Base-by-base conservation (phyloP, 2,113 vertebrate species). In the Muntiacus muntjak region DNA sequence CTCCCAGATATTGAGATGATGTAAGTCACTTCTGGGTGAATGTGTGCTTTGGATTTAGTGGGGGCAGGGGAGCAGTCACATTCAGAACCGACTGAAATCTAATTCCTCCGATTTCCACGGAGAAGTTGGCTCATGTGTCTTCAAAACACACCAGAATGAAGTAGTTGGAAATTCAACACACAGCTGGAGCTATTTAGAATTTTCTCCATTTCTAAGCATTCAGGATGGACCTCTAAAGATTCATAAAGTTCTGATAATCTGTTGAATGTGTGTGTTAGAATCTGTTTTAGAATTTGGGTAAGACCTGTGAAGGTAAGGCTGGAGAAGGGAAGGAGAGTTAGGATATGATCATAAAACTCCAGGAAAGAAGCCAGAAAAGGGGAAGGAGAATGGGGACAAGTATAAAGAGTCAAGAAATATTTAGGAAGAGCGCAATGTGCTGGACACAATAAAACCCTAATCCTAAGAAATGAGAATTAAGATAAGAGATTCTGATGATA, bases 361-460 rank as follows among this genome's bases (percentile, higher is more conserved):
- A 83, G 74, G 16, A 2, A 81, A 58, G 54, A 89, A 23, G 16
- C 2, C 55, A 89, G 36, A 92, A 47, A 13, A 54, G 17, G 1
- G n/a, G 11, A 12, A 50, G 17, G 1, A 58, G 40, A 28, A 12
- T 40, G 47, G 62, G 71, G 1, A 64, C 13, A 23, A 55, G 7
- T 14, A 9, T 52, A 50, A 67, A 78, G 30, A 71, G 17, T 45
- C 52, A 47, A 36, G 67, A 43, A 47, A 15, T 14, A 57, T n/a
- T 76, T 30, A 58, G 74, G 36, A 54, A 2, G 12, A 47, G 3
- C 11, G 3, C 3, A 14, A 2, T 45, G 2, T 33, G 19, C 0
- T 21, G 6, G 60, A 64, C 28, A 76, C 36, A 16, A 64, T 45
- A 83, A 82, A 88, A 57, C 30, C 6, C 21, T 40, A 91, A 33